These are phyloP conservation scores for Aleiodes leptofemur DNA, from an alignment of 2,888 invertebrate genomes.

Conservation along the genomic window DNA sequence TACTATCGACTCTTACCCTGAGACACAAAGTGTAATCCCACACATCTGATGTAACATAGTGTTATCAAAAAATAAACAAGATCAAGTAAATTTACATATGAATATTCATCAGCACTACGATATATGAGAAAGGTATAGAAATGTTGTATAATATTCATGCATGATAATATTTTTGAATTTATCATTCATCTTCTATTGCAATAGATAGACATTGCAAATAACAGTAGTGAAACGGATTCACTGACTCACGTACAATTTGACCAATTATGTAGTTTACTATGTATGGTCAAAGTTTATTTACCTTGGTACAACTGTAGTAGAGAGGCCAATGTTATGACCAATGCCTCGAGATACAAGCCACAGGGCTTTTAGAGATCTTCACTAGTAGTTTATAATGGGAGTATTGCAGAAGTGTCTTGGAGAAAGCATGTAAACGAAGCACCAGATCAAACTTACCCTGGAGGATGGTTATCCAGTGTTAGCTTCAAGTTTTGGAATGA, in stretches of 20 bases:
- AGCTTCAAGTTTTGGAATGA: conserved; percentile 37
- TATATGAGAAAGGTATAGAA: too few species aligned
- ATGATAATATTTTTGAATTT: too few species aligned
- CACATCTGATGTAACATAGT: neutral
- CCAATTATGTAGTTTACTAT: conserved; percentile 13
- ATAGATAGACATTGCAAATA: neutral
- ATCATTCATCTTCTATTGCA: neutral
- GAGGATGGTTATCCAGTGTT: conserved; percentile 38
- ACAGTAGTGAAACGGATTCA: neutral
- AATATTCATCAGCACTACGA: neutral
- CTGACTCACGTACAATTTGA: neutral
- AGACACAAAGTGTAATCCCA: neutral
- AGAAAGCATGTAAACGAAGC: conserved; percentile 39
- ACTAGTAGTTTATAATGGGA: conserved; percentile 11
- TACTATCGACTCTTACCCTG: conserved; percentile 54
- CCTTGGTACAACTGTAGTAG: conserved; percentile 31
- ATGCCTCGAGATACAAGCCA: conserved; percentile 23
- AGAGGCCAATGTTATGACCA: conserved; percentile 29
- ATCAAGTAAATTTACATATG: neutral
- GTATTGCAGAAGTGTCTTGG: conserved; percentile 17
- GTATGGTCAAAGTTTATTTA: conserved; percentile 29
- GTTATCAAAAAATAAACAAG: conserved; percentile 16
- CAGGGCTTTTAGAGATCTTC: conserved; percentile 35
- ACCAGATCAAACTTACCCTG: conserved; percentile 39
- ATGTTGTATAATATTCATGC: too few species aligned